These are phyloP conservation scores for Aporrectodea caliginosa DNA, from an alignment of 1,140 invertebrate species.

Conservation along the genomic window DNA sequence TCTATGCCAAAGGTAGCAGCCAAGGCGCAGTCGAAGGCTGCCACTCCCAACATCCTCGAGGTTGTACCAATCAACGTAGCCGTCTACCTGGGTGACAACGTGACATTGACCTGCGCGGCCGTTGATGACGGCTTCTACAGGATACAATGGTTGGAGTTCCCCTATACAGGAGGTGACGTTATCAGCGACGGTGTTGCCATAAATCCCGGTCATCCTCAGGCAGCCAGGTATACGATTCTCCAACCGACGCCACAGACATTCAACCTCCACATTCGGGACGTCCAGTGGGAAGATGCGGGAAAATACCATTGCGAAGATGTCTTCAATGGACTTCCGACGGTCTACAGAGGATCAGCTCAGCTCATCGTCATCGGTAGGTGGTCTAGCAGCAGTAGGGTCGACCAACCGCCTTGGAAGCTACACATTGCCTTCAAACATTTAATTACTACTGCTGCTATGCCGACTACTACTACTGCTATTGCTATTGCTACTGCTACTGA, in stretches of 20 bases:
- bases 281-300: not conserved
- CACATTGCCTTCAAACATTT: too few relatives aligned
- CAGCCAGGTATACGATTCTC: not conserved
- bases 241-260: not conserved
- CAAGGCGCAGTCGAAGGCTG: too few relatives aligned
- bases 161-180: not conserved
- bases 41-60: not conserved
- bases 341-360: not conserved
- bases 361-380: not conserved
- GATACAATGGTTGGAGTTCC: not conserved
- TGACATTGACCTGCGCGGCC: not conserved
- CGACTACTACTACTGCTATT: too few relatives aligned
- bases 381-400: too few relatives aligned
- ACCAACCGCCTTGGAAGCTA: too few relatives aligned
- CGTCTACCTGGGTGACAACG: not conserved
- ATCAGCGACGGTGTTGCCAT: not conserved
- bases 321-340: not conserved
- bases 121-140: not conserved
- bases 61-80: not conserved
- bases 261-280: not conserved
- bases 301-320: not conserved
- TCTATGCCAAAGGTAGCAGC: too few relatives aligned
- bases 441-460: too few relatives aligned
- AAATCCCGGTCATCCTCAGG: not conserved
- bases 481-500: too few relatives aligned